Base-by-base conservation (phyloP, 2,113 vertebrate species). In the Macquaria ambigua region DNA sequence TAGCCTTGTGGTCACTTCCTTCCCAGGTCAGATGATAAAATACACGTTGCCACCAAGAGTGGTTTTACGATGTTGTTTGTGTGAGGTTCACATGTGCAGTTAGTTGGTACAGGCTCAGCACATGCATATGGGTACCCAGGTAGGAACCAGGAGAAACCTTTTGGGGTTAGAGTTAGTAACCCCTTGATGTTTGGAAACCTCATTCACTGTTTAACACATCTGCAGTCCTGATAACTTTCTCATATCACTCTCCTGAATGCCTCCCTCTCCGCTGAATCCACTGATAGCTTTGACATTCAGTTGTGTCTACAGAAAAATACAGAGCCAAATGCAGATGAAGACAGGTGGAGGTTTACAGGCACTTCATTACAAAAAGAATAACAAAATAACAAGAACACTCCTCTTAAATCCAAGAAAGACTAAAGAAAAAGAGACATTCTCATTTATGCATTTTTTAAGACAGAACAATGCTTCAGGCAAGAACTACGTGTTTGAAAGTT, bases 281-380 rank as follows among this genome's bases (percentile, higher is more conserved):
- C 58, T 46, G 11, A 46, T 23, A 73, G 43, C 31, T 56, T 28
- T 73, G n/a, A 64, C 68, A 61, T 67, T 72, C 21, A 68, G 28
- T 1, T 18, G 23, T 23, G 37, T 67, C 25, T 43, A 34, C 74
- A 83, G 50, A 18, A 77, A 62, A 28, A 34, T 10, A 21, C 46
- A 39, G 10, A 28, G 37, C 31, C 25, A 43, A 34, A 34, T 34
- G 34, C 34, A 34, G 34, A 34, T 34, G 34, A 34, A 34, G 34
- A 34, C 28, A 31, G 3, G 34, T 50, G 8, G 52, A 7, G 5
- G 25, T 64, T 70, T 61, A 39, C 34, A 31, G 41, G 2, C 8
- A 61, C 59, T 80, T 25, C 39, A 66, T 59, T 20, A 52, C 11
- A 15, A 1, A 67, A 23, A 43, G 34, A 66, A 53, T 64, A 28